Conservation (phyloP, 2,888 invertebrate species). For the Tenthredo distinguenda region DNA sequence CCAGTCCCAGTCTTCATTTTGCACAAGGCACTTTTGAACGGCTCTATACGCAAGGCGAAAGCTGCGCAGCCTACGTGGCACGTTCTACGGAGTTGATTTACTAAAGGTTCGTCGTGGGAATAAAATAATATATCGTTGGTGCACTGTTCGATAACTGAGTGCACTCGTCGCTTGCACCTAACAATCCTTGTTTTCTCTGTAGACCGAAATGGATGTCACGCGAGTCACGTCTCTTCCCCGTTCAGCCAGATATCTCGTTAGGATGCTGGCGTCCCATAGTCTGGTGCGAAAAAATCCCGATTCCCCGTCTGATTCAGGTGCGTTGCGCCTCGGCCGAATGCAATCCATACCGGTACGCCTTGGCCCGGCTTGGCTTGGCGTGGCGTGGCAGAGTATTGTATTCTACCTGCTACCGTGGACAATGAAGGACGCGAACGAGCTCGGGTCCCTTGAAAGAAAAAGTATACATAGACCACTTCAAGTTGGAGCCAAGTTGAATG, state of each 20-base stretch:
- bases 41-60: constrained; percentile 18
- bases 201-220: not conserved
- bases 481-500: constrained; percentile 37
- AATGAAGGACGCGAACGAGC: constrained; percentile 25
- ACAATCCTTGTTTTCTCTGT: not conserved
- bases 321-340: not conserved
- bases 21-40: not conserved
- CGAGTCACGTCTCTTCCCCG: not conserved
- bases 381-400: constrained; percentile 27
- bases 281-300: not conserved
- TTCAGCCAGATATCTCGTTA: not conserved
- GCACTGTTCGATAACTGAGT: not conserved
- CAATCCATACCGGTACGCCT: not conserved
- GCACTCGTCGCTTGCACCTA: not conserved
- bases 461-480: constrained; percentile 48
- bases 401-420: constrained; percentile 20
- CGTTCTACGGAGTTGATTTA: not conserved
- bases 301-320: not conserved
- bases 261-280: not conserved
- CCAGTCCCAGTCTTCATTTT: not conserved
- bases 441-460: constrained; percentile 30
- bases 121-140: not conserved
- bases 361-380: not conserved
- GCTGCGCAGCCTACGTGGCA: not conserved
- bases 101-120: not conserved